phyloP scores from a whole-genome alignment of 23 tunicate genomes.

The Phallusia fumigata region DNA sequence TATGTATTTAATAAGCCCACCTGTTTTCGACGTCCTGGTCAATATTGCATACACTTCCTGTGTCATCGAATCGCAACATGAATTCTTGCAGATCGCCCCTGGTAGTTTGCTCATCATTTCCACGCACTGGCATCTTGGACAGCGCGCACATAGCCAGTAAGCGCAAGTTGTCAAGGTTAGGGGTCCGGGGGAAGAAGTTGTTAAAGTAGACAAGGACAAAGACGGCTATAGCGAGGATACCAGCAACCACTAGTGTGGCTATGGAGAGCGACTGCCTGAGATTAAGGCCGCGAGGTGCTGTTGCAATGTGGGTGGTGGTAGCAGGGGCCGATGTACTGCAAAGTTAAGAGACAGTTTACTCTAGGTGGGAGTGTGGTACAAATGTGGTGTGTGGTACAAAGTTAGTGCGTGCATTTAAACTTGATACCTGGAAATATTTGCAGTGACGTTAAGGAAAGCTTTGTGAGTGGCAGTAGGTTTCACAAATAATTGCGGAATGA shows the following conservation, averaged over 20 bases:
- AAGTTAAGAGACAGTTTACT: too few relatives aligned
- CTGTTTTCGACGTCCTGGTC: background rate
- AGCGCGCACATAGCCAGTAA: background rate
- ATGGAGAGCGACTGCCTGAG: background rate
- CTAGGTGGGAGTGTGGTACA: too few relatives aligned
- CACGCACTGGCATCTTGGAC: background rate
- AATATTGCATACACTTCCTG: background rate
- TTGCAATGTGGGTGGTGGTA: background rate
- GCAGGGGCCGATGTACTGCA: background rate
- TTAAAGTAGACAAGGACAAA: background rate
- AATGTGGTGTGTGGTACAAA: too few relatives aligned
- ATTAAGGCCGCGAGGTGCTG: background rate
- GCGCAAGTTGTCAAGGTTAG: background rate
- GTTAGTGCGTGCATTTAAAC: too few relatives aligned
- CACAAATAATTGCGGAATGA: background rate
- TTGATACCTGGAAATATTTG: too few relatives aligned
- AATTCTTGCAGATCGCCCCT: background rate
- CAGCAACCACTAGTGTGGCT: background rate
- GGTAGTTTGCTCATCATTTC: background rate
- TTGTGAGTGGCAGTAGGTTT: background rate
- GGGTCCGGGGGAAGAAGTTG: background rate
- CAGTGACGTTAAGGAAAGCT: too few relatives aligned
- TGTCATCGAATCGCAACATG: background rate
- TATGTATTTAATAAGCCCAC: too few relatives aligned
- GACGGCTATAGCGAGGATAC: background rate